Conservation (phyloP, 2,888 invertebrate species). For the Pandemis heparana region DNA sequence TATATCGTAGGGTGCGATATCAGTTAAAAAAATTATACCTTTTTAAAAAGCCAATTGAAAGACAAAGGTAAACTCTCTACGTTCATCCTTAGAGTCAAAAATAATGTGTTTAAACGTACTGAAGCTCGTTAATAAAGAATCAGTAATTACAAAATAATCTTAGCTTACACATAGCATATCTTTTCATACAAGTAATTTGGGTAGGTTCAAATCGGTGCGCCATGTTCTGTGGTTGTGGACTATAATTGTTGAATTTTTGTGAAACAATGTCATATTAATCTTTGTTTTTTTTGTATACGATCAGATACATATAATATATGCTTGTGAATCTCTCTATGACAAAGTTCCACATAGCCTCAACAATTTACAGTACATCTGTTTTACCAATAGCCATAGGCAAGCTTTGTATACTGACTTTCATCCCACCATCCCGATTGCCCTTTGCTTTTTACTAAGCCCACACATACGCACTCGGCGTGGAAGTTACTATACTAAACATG, state of each 20-base stretch:
- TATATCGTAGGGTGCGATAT: no score
- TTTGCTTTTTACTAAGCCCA: background rate
- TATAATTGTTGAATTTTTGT: background rate
- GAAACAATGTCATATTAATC: background rate
- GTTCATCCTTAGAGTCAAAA: background rate
- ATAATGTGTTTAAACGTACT: background rate
- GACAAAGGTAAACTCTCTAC: background rate
- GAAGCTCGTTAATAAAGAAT: no score
- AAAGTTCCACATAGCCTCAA: constrained; percentile 6
- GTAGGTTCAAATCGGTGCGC: constrained; percentile 34
- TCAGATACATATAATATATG: no score
- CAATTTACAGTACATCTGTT: background rate
- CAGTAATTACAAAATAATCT: no score
- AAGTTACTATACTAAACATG: no score
- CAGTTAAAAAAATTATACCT: background rate
- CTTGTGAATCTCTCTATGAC: background rate
- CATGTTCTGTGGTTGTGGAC: background rate
- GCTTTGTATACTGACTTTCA: background rate
- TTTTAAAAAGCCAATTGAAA: constrained; percentile 2
- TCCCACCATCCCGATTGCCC: background rate
- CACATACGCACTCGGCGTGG: no score
- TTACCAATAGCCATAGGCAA: background rate
- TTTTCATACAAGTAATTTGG: background rate
- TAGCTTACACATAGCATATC: background rate
- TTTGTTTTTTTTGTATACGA: no score